phyloP scores from a whole-genome alignment of 2,888 invertebrate genomes.

The Hydriomena furcata region DNA sequence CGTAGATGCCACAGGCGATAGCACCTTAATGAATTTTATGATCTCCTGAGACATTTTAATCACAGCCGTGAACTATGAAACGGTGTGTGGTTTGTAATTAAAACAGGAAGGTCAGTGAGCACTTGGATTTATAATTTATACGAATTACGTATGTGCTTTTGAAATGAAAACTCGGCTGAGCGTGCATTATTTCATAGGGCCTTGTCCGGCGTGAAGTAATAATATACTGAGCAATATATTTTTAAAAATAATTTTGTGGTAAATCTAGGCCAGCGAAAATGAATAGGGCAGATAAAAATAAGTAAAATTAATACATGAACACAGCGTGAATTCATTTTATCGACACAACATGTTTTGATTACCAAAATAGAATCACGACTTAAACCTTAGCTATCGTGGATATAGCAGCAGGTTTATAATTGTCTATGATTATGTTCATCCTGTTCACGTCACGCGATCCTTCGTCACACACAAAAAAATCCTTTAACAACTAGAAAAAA shows the following conservation, averaged over 20 bases:
- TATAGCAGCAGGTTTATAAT: conserved; percentile 2
- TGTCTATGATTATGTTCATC: conserved; percentile 14
- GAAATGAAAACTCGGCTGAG: conserved; percentile 74
- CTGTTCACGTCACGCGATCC: conserved; percentile 38
- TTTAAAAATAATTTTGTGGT: no score
- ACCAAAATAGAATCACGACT: no score
- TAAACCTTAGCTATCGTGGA: background rate
- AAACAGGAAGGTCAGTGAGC: conserved; percentile 80
- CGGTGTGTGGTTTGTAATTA: conserved; percentile 69
- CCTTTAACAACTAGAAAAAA: conserved; percentile 17
- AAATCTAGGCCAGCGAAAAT: no score
- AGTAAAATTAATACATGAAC: no score
- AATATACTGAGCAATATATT: background rate
- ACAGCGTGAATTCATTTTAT: no score
- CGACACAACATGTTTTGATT: no score
- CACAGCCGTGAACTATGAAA: conserved; percentile 82
- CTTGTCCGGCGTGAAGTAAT: conserved; percentile 61
- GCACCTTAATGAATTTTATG: conserved; percentile 66
- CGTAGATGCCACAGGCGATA: conserved; percentile 64
- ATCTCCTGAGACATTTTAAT: conserved; percentile 71
- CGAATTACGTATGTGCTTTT: conserved; percentile 75
- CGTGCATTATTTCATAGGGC: conserved; percentile 79
- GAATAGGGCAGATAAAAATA: no score
- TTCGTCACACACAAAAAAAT: conserved; percentile 15
- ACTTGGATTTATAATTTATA: conserved; percentile 73